Conservation (phyloP, 2,113 vertebrate genomes). For the Leiothrix lutea region DNA sequence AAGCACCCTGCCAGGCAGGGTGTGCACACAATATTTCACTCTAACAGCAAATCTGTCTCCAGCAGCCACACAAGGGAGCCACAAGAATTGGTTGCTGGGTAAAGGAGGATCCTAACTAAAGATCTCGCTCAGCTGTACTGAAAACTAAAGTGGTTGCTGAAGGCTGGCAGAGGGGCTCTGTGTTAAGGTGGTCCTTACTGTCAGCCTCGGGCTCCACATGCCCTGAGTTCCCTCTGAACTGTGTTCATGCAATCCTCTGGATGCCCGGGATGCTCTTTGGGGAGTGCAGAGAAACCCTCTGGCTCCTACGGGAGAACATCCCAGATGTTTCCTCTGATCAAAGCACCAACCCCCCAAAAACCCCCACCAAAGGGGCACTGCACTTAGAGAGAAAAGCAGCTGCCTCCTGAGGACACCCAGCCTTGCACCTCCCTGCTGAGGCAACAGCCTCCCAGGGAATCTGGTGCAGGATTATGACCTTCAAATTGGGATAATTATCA, state of each 20-base stretch:
- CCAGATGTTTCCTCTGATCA: not conserved
- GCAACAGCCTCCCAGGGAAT: not conserved
- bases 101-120: conserved; percentile 33
- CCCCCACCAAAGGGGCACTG: not conserved
- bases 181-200: not conserved
- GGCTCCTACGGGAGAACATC: not conserved
- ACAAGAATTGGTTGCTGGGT: conserved; percentile 29
- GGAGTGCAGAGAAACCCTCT: not conserved
- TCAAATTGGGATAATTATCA: not conserved
- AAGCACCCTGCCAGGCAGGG: not conserved
- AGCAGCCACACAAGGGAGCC: conserved; percentile 18
- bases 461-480: not conserved
- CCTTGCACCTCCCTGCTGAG: not conserved
- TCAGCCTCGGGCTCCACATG: not conserved
- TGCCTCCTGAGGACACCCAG: not conserved
- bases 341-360: not conserved
- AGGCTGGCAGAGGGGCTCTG: not conserved
- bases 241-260: not conserved
- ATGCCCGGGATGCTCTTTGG: not conserved
- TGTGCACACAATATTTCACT: not conserved
- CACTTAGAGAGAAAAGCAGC: not conserved
- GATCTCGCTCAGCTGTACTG: not conserved
- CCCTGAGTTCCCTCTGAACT: not conserved
- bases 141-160: not conserved
- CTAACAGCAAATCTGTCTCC: not conserved